Evolutionary conservation across 2,113 vertebrate species (phyloP).

Genomic region (Chlorodrepanis virens): DNA sequence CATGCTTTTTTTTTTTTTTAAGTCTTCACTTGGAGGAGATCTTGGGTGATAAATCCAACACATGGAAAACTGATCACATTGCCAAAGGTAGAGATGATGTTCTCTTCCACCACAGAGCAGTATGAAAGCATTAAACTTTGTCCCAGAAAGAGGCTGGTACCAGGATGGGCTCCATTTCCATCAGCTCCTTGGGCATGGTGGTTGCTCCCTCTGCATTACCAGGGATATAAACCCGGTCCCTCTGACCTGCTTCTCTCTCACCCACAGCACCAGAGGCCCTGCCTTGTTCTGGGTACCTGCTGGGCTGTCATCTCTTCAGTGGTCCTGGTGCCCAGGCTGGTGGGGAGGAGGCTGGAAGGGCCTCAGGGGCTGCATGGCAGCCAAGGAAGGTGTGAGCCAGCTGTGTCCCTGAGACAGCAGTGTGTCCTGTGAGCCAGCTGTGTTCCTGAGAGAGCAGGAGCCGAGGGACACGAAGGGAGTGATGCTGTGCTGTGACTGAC

Average conservation of each 20-base stretch:
- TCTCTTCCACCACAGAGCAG: neutral
- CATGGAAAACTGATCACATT: too few species aligned
- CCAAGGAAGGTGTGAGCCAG: neutral
- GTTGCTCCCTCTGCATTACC: neutral
- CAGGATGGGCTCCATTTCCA: neutral
- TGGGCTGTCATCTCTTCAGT: neutral
- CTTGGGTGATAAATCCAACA: neutral
- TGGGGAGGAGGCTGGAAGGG: neutral
- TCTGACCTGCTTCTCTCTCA: neutral
- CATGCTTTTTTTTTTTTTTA: neutral
- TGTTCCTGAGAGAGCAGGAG: neutral
- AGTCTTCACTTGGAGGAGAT: neutral
- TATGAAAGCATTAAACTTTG: neutral
- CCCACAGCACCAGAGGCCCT: neutral
- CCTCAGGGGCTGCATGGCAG: neutral
- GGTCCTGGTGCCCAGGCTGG: neutral
- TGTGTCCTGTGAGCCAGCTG: too few species aligned
- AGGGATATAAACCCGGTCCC: neutral
- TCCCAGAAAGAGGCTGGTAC: neutral
- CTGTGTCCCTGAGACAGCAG: rapidly evolving
- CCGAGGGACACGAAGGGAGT: rapidly evolving
- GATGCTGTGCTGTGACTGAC: rapidly evolving
- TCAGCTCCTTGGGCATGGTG: neutral
- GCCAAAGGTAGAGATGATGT: neutral
- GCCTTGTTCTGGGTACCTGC: rapidly evolving